Evolutionary conservation across 2,888 invertebrate species (phyloP).

Genomic region (Apotomis capreana): DNA sequence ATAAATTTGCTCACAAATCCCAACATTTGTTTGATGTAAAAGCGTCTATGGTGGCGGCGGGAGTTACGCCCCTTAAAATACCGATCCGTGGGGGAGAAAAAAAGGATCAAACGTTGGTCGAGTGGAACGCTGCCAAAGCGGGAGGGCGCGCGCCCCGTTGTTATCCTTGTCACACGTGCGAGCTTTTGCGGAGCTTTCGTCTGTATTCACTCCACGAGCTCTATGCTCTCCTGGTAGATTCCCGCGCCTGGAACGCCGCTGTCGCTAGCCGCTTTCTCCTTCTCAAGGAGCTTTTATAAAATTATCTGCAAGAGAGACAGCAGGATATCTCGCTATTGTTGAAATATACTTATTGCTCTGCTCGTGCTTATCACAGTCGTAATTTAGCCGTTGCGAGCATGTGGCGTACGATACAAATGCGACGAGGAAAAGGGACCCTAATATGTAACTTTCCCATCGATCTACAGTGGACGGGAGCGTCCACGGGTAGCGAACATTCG

Average conservation of each 20-base stretch:
- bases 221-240: conserved; percentile 74
- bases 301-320: conserved; percentile 50
- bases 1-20: conserved; percentile 11
- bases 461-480: too few species aligned
- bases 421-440: too few species aligned
- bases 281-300: conserved; percentile 67
- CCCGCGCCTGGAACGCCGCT: conserved; percentile 77
- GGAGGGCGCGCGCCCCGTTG: conserved; percentile 51
- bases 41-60: not conserved
- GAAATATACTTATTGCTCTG: too few species aligned
- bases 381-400: too few species aligned
- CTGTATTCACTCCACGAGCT: conserved; percentile 50
- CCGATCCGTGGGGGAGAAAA: conserved; percentile 41
- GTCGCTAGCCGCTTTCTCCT: conserved; percentile 83
- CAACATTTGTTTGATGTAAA: conserved; percentile 2
- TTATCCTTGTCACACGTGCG: conserved; percentile 63
- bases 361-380: too few species aligned
- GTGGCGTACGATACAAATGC: too few species aligned
- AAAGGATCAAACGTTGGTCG: conserved; percentile 51
- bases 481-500: too few species aligned
- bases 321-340: not conserved
- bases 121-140: conserved; percentile 52
- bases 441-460: too few species aligned
- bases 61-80: conserved; percentile 50
- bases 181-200: conserved; percentile 72